A percentile compares a stretch with the other conserved stretches of the same genome.
These are phyloP conservation scores for Ginglymostoma cirratum DNA, from an alignment of 2,113 vertebrate genomes.

Conservation along the genomic window DNA sequence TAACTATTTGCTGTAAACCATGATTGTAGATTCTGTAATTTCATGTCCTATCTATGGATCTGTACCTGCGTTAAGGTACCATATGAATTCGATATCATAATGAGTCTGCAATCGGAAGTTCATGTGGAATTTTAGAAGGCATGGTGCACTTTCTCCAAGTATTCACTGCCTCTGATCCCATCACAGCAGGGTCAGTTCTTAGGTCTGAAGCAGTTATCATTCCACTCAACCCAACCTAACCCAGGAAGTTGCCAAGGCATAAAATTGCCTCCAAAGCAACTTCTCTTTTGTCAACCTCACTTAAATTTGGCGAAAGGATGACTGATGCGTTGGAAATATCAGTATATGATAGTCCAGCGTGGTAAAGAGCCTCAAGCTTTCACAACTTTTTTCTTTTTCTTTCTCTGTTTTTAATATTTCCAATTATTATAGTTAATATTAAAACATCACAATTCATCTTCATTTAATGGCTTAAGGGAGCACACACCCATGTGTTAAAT, in stretches of 20 bases:
- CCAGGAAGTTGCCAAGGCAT: neutral
- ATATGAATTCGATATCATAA: neutral
- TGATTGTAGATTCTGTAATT: neutral
- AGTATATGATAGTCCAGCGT: neutral
- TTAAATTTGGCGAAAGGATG: neutral
- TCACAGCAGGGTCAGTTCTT: neutral
- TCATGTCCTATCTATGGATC: neutral
- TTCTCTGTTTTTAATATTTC: no score
- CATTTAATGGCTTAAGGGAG: no score
- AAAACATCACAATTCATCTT: no score
- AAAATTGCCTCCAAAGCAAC: neutral
- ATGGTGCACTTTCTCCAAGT: no score
- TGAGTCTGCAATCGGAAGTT: neutral
- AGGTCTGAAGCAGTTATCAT: neutral
- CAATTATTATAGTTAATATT: no score
- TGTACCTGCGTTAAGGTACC: neutral
- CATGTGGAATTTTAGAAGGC: neutral
- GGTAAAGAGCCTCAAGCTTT: neutral
- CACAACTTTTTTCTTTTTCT: no score
- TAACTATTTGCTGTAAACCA: neutral
- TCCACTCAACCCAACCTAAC: neutral
- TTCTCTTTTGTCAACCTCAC: neutral
- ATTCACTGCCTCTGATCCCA: neutral
- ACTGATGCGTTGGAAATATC: neutral
- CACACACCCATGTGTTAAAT: no score